phyloP scores from a whole-genome alignment of 2,888 invertebrate species.

The Chrysodeixis includens region DNA sequence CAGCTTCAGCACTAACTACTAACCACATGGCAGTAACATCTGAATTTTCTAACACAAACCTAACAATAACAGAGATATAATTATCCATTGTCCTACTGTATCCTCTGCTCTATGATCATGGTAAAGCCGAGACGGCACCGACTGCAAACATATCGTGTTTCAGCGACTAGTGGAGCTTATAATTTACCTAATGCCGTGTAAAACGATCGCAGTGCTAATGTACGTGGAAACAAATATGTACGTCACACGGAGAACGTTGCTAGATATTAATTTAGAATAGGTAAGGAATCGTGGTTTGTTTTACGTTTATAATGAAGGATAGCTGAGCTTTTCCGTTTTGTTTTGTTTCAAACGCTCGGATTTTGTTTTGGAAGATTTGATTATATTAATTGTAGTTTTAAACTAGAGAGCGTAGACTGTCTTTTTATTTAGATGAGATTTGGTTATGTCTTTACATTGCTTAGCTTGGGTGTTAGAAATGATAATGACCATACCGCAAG shows the following conservation, averaged over 20 bases:
- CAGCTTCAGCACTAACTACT: no score
- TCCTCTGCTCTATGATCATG: constrained; percentile 61
- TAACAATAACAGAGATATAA: constrained; percentile 10
- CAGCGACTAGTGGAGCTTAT: constrained; percentile 85
- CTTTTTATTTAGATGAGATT: no score
- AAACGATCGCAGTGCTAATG: constrained; percentile 84
- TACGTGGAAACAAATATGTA: constrained; percentile 74
- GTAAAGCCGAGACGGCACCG: constrained; percentile 74
- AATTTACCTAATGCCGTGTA: constrained; percentile 89
- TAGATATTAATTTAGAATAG: constrained; percentile 38
- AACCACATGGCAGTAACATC: background rate
- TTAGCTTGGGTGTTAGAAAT: no score
- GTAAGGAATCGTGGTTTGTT: background rate
- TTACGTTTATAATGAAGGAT: background rate
- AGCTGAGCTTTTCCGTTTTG: background rate
- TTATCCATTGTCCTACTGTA: constrained; percentile 39
- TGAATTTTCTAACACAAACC: background rate
- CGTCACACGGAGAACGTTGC: constrained; percentile 48
- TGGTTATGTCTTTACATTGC: no score
- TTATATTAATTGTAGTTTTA: background rate
- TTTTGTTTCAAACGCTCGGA: background rate
- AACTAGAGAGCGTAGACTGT: no score
- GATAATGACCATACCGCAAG: no score
- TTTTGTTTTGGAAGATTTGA: background rate
- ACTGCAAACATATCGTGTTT: constrained; percentile 85